Evolutionary conservation across 2,888 invertebrate genomes (phyloP), one percentile per base, ranked within the genome.

Genomic region (Geotrupes spiniger): DNA sequence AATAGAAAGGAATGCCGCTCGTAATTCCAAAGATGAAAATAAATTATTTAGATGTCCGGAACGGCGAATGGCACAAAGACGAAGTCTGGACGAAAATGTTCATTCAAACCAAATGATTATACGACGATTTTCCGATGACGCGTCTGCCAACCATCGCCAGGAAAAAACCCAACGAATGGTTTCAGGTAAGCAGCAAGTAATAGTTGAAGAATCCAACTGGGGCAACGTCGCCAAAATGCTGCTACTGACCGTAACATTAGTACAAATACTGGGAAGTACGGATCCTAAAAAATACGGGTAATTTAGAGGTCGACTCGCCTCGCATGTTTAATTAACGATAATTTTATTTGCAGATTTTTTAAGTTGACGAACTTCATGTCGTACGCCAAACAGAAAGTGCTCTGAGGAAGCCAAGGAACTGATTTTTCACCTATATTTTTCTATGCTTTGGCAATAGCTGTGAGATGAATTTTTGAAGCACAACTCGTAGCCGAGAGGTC

Each of bases 221-320:
- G 39, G 44, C 10, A 37, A 39, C 25, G 27, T 53, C 11, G 42
- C 48, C 8, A 58, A 56, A 16, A 36, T 51, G 0, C 25, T 56
- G 9, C 26, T 58, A n/a, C 15, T 53, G 17, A 39, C 52, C 5
- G 6, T 58, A 12, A 43, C 52, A 4, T 31, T 54, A 4, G 53
- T 46, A 8, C 58, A 60, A 42, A 53, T 58, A 9, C 38, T 58
- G 28, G 41, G 26, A 38, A 54, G 42, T 4, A 40, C 52, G 10
- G 39, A 57, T 16, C 48, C 51, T 25, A 60, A 58, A 39, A 50
- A 51, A 39, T 53, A 48, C 45, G 54, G 53, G 53, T 54, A 46
- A 53, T 21, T 4, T 21, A 4, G 21, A n/a, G n/a, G n/a, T n/a
- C n/a, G 21, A 4, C 21, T 4, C 21, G 6, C 3, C 21, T 21